Percentiles rank a stretch among this genome's conserved stretches.
These are phyloP conservation scores for Diplosoma virens DNA, from an alignment of 23 tunicate species.

Conservation along the genomic window DNA sequence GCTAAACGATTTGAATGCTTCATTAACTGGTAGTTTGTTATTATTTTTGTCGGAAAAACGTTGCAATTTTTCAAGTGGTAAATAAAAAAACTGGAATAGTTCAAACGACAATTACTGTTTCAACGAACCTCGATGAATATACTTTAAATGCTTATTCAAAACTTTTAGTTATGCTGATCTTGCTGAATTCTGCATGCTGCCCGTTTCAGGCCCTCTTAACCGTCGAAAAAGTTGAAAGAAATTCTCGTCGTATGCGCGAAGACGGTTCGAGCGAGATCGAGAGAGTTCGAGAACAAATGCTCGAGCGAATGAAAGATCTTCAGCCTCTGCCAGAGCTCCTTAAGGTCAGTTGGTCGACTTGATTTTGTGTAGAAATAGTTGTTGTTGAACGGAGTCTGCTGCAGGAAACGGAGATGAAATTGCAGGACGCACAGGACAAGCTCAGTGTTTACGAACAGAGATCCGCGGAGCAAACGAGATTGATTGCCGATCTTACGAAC, in stretches of 20 bases:
- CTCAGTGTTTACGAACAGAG: constrained; percentile 62
- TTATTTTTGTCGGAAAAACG: too few relatives aligned
- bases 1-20: too few relatives aligned
- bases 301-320: constrained; percentile 75
- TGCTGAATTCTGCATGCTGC: too few relatives aligned
- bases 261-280: constrained; percentile 85
- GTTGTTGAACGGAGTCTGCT: not conserved
- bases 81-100: too few relatives aligned
- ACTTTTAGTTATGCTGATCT: too few relatives aligned
- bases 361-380: not conserved
- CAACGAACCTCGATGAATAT: too few relatives aligned
- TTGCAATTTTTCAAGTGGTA: too few relatives aligned
- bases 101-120: too few relatives aligned
- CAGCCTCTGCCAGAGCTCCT: constrained; percentile 86
- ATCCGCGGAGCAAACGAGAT: constrained; percentile 71
- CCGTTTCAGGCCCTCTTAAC: constrained; percentile 68
- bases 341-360: constrained; percentile 27
- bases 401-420: constrained; percentile 89
- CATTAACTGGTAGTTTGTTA: too few relatives aligned
- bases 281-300: constrained; percentile 75
- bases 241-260: constrained; percentile 75
- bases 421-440: constrained; percentile 82
- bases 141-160: too few relatives aligned
- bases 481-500: constrained; percentile 75
- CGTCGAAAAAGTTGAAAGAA: constrained; percentile 76